Evolutionary conservation across 2,113 vertebrate species (phyloP), one percentile per base, ranked within the genome.

Genomic region (Indicator maculatus): DNA sequence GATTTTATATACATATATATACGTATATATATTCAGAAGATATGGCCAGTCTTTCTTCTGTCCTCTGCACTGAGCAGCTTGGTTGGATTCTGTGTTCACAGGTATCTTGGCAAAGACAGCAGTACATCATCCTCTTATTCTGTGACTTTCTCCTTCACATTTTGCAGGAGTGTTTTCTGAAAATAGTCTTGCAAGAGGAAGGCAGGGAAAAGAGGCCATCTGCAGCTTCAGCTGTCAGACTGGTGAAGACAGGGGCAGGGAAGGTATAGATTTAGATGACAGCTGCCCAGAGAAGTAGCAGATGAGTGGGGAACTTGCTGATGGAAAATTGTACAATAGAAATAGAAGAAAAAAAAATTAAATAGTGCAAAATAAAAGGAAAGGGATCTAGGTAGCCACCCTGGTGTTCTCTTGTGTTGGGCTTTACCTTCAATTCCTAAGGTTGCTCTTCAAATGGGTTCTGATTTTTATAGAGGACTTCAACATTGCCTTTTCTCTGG

Each of bases 181-280:
- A 92, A 92, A 69, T 24, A 84, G 38, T 69, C n/a, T 71, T n/a
- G 38, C 50, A 18, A 86, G 58, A 89, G 39, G 50, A 87, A 85
- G 64, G 75, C 33, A 89, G 39, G 50, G 36, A 61, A 76, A 83
- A 77, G 81, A 90, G 74, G 50, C 58, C 76, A 84, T 88, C 79
- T 94, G 52, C 44, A 89, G 23, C 60, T 83, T 94, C 83, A 86
- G 2, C 58, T 86, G 33, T 86, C 73, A 93, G 38, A 61, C 58
- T 90, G 31, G 65, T 81, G 61, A 71, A 95, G 38, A n/a, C 21
- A 92, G 47, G 80, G 74, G 33, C 80, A 88, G 36, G 20, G 39
- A 94, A 76, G 61, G 70, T 86, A 23, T 56, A 65, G 59, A 92
- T 89, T 84, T 92, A 92, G 77, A 28, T 72, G 66, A 82, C 63